Conservation (phyloP, 1,140 invertebrate species). For the Formica selysi region DNA sequence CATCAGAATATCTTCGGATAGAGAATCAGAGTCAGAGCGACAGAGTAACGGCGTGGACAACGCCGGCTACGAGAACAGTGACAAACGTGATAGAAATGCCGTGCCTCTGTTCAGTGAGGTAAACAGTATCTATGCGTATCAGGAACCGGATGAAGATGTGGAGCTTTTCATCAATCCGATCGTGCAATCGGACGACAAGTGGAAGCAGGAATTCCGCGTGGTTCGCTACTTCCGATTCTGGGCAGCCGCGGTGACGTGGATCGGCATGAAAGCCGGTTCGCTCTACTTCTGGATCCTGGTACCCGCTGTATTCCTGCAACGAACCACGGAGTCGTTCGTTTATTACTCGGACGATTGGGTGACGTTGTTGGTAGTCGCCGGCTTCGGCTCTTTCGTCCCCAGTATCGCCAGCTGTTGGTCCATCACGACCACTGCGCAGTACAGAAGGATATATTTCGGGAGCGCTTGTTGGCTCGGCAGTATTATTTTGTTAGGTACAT, state of each 20-base stretch:
- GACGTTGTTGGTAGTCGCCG: slow-evolving; percentile 27
- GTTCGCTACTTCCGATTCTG: slow-evolving; percentile 73
- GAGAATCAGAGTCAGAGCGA: slow-evolving; percentile 32
- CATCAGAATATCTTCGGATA: slow-evolving; percentile 42
- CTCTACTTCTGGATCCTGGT: slow-evolving; percentile 80
- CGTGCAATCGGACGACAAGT: slow-evolving; percentile 40
- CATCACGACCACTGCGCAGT: background rate
- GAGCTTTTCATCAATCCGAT: slow-evolving; percentile 72
- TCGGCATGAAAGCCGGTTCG: slow-evolving; percentile 70
- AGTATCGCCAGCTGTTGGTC: slow-evolving; percentile 49
- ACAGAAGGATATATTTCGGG: slow-evolving; percentile 68
- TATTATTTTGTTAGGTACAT: slow-evolving; percentile 45
- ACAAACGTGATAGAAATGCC: slow-evolving; percentile 19
- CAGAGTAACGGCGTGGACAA: slow-evolving; percentile 49
- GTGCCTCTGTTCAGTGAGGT: slow-evolving; percentile 40
- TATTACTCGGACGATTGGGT: background rate
- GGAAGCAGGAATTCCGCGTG: slow-evolving; percentile 73
- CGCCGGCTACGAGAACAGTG: slow-evolving; percentile 6
- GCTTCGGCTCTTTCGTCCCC: slow-evolving; percentile 51
- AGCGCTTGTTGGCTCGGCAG: slow-evolving; percentile 58
- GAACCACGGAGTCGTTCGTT: background rate
- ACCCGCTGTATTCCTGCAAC: slow-evolving; percentile 68
- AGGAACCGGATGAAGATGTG: slow-evolving; percentile 74
- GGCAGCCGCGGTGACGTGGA: slow-evolving; percentile 69
- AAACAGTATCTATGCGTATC: slow-evolving; percentile 67